Conservation (phyloP, 2,113 vertebrate genomes). For the Tylochromis polylepis region DNA sequence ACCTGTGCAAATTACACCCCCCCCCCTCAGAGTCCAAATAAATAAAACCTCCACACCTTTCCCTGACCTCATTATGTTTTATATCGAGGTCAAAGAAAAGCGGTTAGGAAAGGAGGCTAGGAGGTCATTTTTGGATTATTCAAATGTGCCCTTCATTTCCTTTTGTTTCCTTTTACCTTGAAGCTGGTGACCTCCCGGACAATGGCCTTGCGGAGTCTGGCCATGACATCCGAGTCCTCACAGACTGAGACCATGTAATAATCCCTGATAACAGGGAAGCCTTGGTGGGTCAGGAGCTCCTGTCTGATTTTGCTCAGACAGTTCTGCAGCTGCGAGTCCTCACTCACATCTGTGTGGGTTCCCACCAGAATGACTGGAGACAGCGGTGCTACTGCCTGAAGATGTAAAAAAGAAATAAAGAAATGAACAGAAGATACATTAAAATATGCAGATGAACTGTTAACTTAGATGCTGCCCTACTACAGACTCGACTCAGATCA, state of each 20-base stretch:
- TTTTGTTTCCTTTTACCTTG: constrained; percentile 72
- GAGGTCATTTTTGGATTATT: not conserved
- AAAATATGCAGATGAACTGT: not conserved
- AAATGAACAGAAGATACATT: not conserved
- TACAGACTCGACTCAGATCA: not conserved
- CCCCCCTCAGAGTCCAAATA: not conserved
- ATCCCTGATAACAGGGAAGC: constrained; percentile 84
- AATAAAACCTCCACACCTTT: not conserved
- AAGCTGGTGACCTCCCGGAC: constrained; percentile 81
- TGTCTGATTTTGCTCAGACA: constrained; percentile 82
- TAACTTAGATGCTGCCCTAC: not conserved
- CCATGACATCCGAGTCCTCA: constrained; percentile 84
- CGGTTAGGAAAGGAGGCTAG: not conserved
- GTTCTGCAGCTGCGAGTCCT: constrained; percentile 79
- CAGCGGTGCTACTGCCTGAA: constrained; percentile 83
- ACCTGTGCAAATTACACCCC: not conserved
- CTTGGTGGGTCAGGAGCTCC: constrained; percentile 83
- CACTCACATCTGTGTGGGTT: constrained; percentile 85
- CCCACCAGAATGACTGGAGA: constrained; percentile 94
- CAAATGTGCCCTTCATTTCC: not conserved
- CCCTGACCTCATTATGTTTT: not conserved
- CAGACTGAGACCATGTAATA: constrained; percentile 83
- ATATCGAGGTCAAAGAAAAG: not conserved
- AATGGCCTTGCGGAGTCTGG: constrained; percentile 85
- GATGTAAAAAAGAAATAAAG: not conserved